Percentiles rank a stretch among this genome's conserved stretches.
phyloP scores from a whole-genome alignment of 2,797 vertebrate genomes.

The Scleropages formosus region DNA sequence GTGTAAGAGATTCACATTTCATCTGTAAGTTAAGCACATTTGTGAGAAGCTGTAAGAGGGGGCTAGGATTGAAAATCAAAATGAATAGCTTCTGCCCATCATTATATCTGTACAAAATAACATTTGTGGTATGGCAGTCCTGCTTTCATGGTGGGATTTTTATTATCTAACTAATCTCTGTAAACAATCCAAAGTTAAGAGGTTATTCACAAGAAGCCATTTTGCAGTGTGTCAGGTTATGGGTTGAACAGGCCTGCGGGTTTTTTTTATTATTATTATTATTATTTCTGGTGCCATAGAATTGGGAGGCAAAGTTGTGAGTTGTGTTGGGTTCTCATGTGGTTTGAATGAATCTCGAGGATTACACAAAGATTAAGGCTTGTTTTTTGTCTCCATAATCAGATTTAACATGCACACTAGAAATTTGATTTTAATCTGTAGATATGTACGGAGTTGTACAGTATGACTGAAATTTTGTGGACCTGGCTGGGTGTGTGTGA shows the following conservation, averaged over 20 bases:
- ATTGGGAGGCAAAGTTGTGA: not conserved
- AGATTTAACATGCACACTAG: conserved; percentile 10
- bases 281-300: not conserved
- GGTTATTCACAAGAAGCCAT: not conserved
- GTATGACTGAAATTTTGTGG: not conserved
- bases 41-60: conserved; percentile 14
- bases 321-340: conserved; percentile 1
- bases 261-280: not conserved
- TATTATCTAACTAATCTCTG: not conserved
- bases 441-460: not conserved
- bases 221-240: not conserved
- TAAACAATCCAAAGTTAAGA: not conserved
- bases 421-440: conserved; percentile 1
- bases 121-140: not conserved
- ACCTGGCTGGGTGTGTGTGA: not conserved
- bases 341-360: conserved; percentile 1
- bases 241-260: not conserved
- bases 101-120: conserved; percentile 1
- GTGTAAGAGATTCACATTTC: conserved; percentile 6
- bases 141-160: not conserved
- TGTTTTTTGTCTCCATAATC: conserved; percentile 15
- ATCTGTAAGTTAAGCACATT: conserved; percentile 36
- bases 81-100: conserved; percentile 16
- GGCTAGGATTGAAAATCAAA: not conserved
- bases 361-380: conserved; percentile 21